These are phyloP conservation scores for Grantiella picta DNA, from an alignment of 2,113 vertebrate genomes.

Conservation along the genomic window DNA sequence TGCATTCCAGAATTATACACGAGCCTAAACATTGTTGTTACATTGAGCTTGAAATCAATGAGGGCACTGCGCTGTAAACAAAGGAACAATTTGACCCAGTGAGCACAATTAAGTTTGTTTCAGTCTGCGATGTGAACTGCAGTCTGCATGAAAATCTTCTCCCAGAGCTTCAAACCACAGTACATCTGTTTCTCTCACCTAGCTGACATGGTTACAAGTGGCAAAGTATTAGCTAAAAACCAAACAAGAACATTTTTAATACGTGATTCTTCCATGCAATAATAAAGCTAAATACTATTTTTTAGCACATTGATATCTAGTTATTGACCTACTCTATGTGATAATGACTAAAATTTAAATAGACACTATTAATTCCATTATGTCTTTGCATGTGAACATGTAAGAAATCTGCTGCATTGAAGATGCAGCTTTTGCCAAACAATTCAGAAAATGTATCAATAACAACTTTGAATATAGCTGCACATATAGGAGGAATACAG, in stretches of 20 bases:
- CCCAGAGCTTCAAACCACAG: neutral
- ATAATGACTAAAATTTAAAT: neutral
- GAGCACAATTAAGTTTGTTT: neutral
- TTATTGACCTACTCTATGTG: neutral
- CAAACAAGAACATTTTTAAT: neutral
- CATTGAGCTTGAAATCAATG: neutral
- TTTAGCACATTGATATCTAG: neutral
- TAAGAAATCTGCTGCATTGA: neutral
- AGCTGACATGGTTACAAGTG: neutral
- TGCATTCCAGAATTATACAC: neutral
- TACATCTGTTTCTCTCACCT: neutral
- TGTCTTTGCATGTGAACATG: neutral
- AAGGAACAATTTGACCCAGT: neutral
- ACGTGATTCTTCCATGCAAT: neutral
- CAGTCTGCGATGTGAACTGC: neutral
- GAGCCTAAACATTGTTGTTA: neutral
- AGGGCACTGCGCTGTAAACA: neutral
- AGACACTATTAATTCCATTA: neutral
- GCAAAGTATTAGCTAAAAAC: neutral
- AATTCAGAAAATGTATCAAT: neutral
- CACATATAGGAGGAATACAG: neutral
- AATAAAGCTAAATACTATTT: neutral
- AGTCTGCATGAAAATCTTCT: neutral
- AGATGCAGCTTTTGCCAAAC: neutral
- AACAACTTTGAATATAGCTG: neutral